These are phyloP conservation scores for Leptodactylus fuscus DNA, from an alignment of 2,113 vertebrate species.

Conservation along the genomic window DNA sequence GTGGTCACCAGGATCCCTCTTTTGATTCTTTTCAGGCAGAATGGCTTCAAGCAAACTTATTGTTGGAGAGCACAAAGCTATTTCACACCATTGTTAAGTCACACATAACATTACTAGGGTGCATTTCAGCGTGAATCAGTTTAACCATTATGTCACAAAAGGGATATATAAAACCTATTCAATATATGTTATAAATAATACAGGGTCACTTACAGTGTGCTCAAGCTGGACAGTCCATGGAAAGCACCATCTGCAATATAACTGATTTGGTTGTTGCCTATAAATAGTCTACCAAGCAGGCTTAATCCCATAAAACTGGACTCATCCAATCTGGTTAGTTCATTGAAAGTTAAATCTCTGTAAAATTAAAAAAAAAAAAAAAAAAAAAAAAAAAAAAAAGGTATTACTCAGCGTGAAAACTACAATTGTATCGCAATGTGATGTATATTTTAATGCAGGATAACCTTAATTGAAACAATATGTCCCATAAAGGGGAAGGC, in stretches of 20 bases:
- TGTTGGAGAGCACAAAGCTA: not conserved
- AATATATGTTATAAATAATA: not conserved
- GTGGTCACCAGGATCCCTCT: not conserved
- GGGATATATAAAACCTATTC: not conserved
- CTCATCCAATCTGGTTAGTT: constrained; percentile 89
- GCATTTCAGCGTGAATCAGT: not conserved
- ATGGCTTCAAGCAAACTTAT: not conserved
- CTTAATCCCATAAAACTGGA: constrained; percentile 91
- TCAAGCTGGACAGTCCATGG: constrained; percentile 87
- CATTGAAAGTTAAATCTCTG: constrained; percentile 92
- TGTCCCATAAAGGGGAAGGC: not conserved
- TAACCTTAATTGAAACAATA: constrained; percentile 5
- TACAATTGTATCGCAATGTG: not conserved
- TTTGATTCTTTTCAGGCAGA: not conserved
- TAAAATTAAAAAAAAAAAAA: constrained; percentile 56
- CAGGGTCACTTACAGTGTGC: constrained; percentile 84
- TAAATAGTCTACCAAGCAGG: constrained; percentile 82
- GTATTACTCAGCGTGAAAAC: not conserved
- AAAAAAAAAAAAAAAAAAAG: constrained; percentile 22
- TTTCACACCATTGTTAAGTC: not conserved
- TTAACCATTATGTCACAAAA: not conserved
- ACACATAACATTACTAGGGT: not conserved
- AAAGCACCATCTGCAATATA: constrained; percentile 96
- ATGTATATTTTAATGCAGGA: not conserved
- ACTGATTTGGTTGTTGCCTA: constrained; percentile 91